Base-by-base conservation (phyloP, 1,140 invertebrate species). In the Euura saliciscinereae region DNA sequence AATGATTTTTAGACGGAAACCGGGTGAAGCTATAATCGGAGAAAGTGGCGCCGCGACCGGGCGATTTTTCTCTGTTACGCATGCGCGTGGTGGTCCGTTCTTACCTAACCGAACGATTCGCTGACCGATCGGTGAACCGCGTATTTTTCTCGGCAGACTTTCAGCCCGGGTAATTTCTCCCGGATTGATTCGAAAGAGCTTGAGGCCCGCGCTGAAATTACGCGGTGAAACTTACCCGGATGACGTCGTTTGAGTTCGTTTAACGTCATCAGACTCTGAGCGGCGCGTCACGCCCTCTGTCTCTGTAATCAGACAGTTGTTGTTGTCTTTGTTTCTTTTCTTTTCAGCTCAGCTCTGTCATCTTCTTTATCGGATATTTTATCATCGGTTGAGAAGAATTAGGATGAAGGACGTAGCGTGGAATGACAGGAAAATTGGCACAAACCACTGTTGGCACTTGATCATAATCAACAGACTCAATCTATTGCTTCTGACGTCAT, bases 171-270 rank as follows among this genome's bases (percentile, higher is more conserved):
- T 28, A 28, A 28, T 28, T 28, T 28, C 28, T 28, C 28, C 28
- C 28, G 28, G 28, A 28, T 28, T 28, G 28, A 28, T 28, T 28
- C 28, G 28, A 28, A 28, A 28, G 28, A 28, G 28, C 28, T 28
- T 28, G 28, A 28, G 28, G 28, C 28, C 28, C 28, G 28, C 28
- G 28, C 28, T 59, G 13, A 3, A 59, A 59, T n/a, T 3, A 8
- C 51, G 13, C 13, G 13, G 3, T n/a, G 2, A 11, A 59, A 59
- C 51, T 59, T 59, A 59, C 51, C 51, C 51, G 51, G 51, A 59
- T 59, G 51, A 59, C 51, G 51, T 59, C 51, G 51, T 59, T 59
- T 59, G 51, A 59, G 8, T 59, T 59, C 51, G 51, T 5, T 59
- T 59, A 59, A 59, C 51, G 51, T 59, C 51, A 59, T 59, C 51